Percentiles rank a stretch among this genome's conserved stretches.
phyloP scores from a whole-genome alignment of 1,140 invertebrate genomes.

The Acromyrmex heyeri region DNA sequence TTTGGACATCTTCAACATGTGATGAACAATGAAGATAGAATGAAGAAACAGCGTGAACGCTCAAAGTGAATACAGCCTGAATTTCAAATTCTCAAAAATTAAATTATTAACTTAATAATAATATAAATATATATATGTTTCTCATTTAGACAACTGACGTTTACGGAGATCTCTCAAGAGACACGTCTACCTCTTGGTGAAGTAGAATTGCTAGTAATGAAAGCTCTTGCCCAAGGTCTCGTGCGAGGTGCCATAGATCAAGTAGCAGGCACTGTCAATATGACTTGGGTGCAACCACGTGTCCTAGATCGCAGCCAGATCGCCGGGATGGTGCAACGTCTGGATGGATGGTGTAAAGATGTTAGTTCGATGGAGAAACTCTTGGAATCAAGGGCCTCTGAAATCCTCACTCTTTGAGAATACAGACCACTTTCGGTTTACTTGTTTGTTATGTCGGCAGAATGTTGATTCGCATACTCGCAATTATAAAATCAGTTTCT shows the following conservation, averaged over 20 bases:
- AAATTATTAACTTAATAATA: no score
- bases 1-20: no score
- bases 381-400: conserved; percentile 93
- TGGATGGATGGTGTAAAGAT: conserved; percentile 94
- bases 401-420: conserved; percentile 92
- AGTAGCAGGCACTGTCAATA: conserved; percentile 92
- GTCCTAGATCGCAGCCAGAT: conserved; percentile 94
- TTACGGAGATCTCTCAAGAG: conserved; percentile 95
- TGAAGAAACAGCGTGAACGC: background rate
- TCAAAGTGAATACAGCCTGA: no score
- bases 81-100: no score
- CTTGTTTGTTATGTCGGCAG: conserved; percentile 6
- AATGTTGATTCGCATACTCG: background rate
- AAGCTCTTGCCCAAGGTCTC: conserved; percentile 97
- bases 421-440: conserved; percentile 1
- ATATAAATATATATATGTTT: background rate
- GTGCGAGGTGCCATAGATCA: conserved; percentile 98
- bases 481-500: conserved; percentile 35
- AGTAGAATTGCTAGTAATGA: conserved; percentile 99
- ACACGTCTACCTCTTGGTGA: conserved; percentile 94
- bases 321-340: conserved; percentile 91
- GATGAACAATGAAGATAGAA: no score
- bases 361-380: conserved; percentile 93
- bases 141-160: conserved; percentile 91
- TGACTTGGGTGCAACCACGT: conserved; percentile 95